These are phyloP conservation scores for Tipula helvola DNA, from an alignment of 2,888 invertebrate species.

Conservation along the genomic window DNA sequence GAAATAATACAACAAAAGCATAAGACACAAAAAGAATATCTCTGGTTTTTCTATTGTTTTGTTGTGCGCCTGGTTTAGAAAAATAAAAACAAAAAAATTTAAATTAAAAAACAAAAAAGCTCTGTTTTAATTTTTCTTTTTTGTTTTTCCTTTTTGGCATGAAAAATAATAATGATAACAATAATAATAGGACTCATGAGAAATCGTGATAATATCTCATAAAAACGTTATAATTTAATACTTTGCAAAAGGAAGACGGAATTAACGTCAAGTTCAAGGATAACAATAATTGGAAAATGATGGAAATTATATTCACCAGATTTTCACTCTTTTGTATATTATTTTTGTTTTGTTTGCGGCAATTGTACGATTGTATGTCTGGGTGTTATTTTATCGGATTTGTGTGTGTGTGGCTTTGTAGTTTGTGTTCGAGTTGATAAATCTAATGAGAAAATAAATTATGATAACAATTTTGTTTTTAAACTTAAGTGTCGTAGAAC, in stretches of 20 bases:
- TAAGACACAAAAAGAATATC: neutral
- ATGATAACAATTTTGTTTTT: too few relatives aligned
- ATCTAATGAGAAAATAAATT: too few relatives aligned
- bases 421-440: too few relatives aligned
- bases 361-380: neutral
- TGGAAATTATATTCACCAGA: neutral
- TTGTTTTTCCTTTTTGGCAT: neutral
- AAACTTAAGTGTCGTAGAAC: too few relatives aligned
- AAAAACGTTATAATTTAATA: neutral
- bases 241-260: neutral
- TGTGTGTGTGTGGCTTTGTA: neutral
- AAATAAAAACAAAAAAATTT: neutral
- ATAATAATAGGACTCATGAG: neutral
- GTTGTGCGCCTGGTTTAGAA: neutral
- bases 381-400: neutral
- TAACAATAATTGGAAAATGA: neutral
- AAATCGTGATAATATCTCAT: neutral
- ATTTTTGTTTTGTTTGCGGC: neutral
- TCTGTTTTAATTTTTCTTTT: neutral
- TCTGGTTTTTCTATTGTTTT: neutral
- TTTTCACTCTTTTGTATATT: neutral
- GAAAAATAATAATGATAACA: neutral
- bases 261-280: constrained; percentile 4
- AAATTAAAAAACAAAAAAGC: neutral
- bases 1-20: neutral